These are phyloP conservation scores for Myiothlypis chrysogaster DNA, from an alignment of 2,797 vertebrate species.

Conservation along the genomic window DNA sequence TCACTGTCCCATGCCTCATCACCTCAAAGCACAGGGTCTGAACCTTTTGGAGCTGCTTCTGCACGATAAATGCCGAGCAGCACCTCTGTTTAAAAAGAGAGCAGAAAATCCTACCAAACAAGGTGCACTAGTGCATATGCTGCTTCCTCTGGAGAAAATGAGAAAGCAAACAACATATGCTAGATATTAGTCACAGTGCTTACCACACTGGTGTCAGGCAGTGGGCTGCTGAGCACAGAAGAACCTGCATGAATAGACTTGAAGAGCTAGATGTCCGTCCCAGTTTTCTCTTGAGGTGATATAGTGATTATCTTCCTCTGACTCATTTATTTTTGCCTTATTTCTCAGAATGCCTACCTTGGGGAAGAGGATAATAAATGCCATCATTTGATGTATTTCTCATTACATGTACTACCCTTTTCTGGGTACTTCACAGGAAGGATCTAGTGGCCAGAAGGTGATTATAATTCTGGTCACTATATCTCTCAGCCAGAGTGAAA, in stretches of 20 bases:
- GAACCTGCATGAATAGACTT: neutral
- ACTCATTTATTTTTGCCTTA: neutral
- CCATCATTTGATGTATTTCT: neutral
- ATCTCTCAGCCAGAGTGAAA: neutral
- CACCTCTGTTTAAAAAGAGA: neutral
- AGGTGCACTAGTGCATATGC: neutral
- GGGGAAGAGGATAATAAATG: neutral
- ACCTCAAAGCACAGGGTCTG: neutral
- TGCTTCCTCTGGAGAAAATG: slow-evolving; percentile 9
- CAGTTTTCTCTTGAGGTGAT: neutral
- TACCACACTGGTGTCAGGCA: neutral
- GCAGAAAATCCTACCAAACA: neutral
- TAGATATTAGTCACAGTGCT: slow-evolving; percentile 17
- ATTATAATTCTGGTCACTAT: neutral
- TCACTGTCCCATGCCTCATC: neutral
- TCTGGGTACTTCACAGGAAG: neutral
- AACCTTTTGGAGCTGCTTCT: neutral
- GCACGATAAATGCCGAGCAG: neutral
- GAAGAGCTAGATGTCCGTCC: neutral
- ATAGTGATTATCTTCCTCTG: neutral
- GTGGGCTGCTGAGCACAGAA: neutral
- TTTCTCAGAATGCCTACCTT: neutral
- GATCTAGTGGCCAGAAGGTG: neutral
- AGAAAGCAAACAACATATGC: slow-evolving; percentile 35
- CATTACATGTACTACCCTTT: neutral